phyloP scores from a whole-genome alignment of 2,888 invertebrate genomes.

The Zeuzera pyrina region DNA sequence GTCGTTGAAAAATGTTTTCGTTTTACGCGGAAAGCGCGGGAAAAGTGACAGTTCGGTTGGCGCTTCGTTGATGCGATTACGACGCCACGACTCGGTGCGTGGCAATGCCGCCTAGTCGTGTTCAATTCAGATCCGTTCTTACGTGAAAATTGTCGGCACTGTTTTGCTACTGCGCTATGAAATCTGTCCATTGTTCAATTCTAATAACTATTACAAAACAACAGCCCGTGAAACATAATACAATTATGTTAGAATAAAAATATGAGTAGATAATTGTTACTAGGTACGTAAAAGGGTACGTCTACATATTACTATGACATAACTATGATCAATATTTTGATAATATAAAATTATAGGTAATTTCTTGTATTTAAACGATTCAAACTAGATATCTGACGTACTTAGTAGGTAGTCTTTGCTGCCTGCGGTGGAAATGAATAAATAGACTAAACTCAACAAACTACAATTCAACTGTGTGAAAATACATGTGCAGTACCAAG shows the following conservation, averaged over 20 bases:
- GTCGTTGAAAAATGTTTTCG: slow-evolving; percentile 49
- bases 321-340: too few species aligned
- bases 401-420: too few species aligned
- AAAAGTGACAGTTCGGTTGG: slow-evolving; percentile 29
- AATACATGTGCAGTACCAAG: slow-evolving; percentile 29
- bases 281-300: too few species aligned
- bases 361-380: too few species aligned
- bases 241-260: slow-evolving; percentile 4
- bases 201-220: slow-evolving; percentile 68
- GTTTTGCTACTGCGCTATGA: slow-evolving; percentile 56
- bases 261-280: too few species aligned
- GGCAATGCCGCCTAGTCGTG: slow-evolving; percentile 63
- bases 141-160: slow-evolving; percentile 65
- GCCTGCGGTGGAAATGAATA: too few species aligned
- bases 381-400: too few species aligned
- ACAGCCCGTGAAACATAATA: slow-evolving; percentile 48
- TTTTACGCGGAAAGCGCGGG: slow-evolving; percentile 23
- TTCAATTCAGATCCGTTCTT: slow-evolving; percentile 53
- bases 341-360: too few species aligned
- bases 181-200: slow-evolving; percentile 59
- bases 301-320: too few species aligned
- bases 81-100: slow-evolving; percentile 76
- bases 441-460: too few species aligned
- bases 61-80: slow-evolving; percentile 78
- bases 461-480: too few species aligned